phyloP scores from a whole-genome alignment of 2,797 vertebrate species.

The Phoebastria nigripes region DNA sequence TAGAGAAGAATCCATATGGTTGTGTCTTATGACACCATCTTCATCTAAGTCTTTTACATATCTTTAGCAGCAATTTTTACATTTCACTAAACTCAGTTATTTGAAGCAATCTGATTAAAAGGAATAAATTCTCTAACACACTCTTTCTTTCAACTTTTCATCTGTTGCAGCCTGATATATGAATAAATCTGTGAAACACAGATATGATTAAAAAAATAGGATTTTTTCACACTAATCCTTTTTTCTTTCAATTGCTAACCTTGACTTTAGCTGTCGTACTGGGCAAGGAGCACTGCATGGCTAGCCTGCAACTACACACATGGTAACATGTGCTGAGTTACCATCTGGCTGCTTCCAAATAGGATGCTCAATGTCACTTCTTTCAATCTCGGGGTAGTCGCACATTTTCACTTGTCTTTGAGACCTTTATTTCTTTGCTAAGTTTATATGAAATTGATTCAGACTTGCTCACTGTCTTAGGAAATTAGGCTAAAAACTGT shows the following conservation, averaged over 20 bases:
- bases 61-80: background rate
- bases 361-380: background rate
- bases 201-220: background rate
- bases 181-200: background rate
- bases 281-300: background rate
- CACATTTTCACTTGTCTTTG: background rate
- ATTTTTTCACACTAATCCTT: background rate
- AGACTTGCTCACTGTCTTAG: background rate
- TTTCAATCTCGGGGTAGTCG: background rate
- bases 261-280: background rate
- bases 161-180: background rate
- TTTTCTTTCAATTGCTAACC: background rate
- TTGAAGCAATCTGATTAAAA: conserved; percentile 7
- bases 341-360: background rate
- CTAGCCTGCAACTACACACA: background rate
- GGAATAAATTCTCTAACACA: background rate
- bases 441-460: background rate
- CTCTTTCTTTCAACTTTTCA: background rate
- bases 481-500: background rate
- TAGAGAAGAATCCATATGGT: background rate
- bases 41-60: background rate
- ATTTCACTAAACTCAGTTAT: background rate
- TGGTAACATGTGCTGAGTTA: background rate
- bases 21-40: background rate
- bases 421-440: background rate